Evolutionary conservation across 2,797 vertebrate species (phyloP), one percentile per base, ranked within the genome.

Genomic region (Aldrovandia affinis): DNA sequence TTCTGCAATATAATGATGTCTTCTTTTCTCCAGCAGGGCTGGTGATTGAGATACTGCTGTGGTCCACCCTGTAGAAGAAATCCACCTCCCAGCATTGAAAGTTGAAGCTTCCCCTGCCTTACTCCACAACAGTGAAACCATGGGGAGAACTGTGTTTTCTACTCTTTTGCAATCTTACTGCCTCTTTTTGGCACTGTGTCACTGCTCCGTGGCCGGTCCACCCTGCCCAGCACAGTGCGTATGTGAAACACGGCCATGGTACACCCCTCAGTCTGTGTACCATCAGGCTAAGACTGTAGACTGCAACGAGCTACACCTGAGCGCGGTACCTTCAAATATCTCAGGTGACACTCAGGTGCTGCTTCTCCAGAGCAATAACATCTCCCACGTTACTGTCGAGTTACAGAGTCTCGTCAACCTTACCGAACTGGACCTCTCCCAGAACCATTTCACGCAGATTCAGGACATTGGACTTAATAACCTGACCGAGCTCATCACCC

Each of bases 241-340:
- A 83, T 97, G 96, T 80, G 96, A 96, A 92, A 96, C 95, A 0
- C 90, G 96, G 0, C 96, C 96, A 0, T 97, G 96, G 96, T 96
- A 96, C 92, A 96, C 96, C 0, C 95, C 96, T 0, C 96, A 96
- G 92, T 96, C 96, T 0, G 91, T 96, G 15, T 96, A 94, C 81
- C 96, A 96, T 80, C 95, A 96, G 91, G 96, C 96, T 30, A 90
- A 90, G 83, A 96, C 96, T 0, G 95, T 96, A 5, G 96, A 96
- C 92, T 96, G 96, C 86, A 96, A 96, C 3, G 96, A 96, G 2
- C 94, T 96, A 5, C 95, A 95, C 78, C 93, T 97, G 81, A 93
- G 92, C 39, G 87, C 75, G 8, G 88, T 96, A 0, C 96, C 96
- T 0, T 87, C 88, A 77, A 95, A 95, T 87, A 81, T 96, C 0